Evolutionary conservation across 1,140 invertebrate species (phyloP), one percentile per base, ranked within the genome.

Genomic region (Papilio machaon): DNA sequence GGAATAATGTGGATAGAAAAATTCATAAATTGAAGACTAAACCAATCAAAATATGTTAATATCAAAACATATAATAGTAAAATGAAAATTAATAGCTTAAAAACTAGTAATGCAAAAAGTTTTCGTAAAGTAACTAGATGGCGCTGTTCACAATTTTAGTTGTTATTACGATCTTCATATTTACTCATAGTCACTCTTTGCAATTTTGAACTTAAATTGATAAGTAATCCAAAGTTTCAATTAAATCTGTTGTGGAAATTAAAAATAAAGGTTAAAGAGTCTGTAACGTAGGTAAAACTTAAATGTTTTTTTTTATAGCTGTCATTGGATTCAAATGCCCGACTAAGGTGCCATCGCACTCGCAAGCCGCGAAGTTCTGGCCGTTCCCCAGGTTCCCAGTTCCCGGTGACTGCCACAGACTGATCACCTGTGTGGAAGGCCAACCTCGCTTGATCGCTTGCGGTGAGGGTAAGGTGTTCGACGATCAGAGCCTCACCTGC

Each of bases 371-470:
- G 82, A 97, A 97, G 91, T 99, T 98, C 95, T 98, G 97, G 97
- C 98, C 98, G 1, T 98, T 96, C 95, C 98, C 98, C 13, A 96
- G 98, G 81, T 99, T 98, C 95, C 95, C 97, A 0, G 97, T 98
- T 17, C 97, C 97, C 19, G 97, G 97, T 38, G 97, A 98, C 88
- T 98, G 97, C 90, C 96, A 97, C 87, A 96, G 97, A 76, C 95
- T 98, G 64, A 98, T 99, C 90, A 98, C 98, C 38, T 99, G 98
- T 89, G 98, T 98, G 43, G 97, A 98, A 83, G 97, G 97, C 5
- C 96, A 97, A 90, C 98, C 98, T 2, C 96, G 98, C 83, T 95
- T 98, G 46, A 97, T 98, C 84, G 96, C 97, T 54, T 99, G 98
- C 88, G 98, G 97, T 35, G 97, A 98, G 81, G 97, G 96, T 85